Conservation (phyloP, 2,113 vertebrate genomes). For the Podilymbus podiceps region DNA sequence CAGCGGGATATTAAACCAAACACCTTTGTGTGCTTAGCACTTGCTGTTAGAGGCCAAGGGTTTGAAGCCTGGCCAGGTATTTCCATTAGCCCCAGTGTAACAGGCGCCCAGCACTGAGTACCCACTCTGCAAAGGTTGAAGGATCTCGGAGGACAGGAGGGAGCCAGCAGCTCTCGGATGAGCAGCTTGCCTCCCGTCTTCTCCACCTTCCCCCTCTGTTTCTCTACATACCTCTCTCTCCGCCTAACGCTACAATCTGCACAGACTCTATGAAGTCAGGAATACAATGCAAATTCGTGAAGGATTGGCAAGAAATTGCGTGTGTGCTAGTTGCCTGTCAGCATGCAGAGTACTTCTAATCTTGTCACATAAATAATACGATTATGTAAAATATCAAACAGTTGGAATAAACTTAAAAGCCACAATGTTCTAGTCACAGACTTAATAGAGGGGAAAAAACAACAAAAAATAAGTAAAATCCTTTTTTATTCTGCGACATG, state of each 20-base stretch:
- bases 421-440: constrained; percentile 59
- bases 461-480: not conserved
- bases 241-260: not conserved
- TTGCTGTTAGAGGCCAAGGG: not conserved
- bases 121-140: not conserved
- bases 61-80: constrained; percentile 4
- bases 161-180: not conserved
- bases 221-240: not conserved
- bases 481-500: not conserved
- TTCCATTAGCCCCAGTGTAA: not conserved
- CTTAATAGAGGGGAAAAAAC: not conserved
- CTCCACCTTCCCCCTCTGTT: not conserved
- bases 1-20: constrained; percentile 62
- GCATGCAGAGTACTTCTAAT: constrained; percentile 62
- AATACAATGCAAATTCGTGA: constrained; percentile 44
- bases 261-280: constrained; percentile 32
- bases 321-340: constrained; percentile 51
- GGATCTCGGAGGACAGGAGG: not conserved
- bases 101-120: not conserved
- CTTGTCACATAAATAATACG: constrained; percentile 70
- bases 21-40: constrained; percentile 34
- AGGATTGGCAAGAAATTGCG: constrained; percentile 42
- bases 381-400: constrained; percentile 71
- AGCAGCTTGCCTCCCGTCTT: not conserved
- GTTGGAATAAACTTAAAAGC: constrained; percentile 68